A percentile compares a stretch with the other conserved stretches of the same genome.
phyloP scores from a whole-genome alignment of 2,797 vertebrate genomes.

The Paedocypris micromegethes region DNA sequence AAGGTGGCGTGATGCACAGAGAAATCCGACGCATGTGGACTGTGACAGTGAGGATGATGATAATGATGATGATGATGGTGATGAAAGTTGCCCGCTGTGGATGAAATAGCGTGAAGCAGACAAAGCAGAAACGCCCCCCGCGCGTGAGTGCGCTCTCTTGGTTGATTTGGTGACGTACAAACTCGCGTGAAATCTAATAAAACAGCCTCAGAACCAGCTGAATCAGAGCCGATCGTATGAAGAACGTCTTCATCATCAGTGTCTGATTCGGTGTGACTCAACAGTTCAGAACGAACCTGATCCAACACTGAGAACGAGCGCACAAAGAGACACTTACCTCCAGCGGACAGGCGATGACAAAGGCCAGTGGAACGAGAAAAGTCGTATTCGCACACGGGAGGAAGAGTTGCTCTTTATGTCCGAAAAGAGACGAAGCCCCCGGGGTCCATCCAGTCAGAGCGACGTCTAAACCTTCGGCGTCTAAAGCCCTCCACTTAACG shows the following conservation, averaged over 20 bases:
- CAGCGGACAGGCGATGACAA: conserved; percentile 19
- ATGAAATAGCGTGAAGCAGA: conserved; percentile 37
- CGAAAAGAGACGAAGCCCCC: conserved; percentile 3
- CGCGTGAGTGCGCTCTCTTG: conserved; percentile 22
- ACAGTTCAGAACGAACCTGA: too few species aligned
- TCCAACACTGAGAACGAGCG: not conserved
- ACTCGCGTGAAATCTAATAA: conserved; percentile 3
- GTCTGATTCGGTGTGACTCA: too few species aligned
- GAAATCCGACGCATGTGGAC: not conserved
- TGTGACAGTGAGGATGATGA: not conserved
- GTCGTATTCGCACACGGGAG: not conserved
- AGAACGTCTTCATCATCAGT: too few species aligned
- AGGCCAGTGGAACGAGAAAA: conserved; percentile 1
- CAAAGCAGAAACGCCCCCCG: conserved; percentile 51
- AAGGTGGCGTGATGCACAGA: not conserved
- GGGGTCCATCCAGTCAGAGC: not conserved
- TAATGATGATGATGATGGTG: conserved; percentile 8
- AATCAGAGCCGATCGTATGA: too few species aligned
- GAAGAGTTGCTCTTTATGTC: conserved; percentile 32
- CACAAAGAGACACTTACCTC: conserved; percentile 39
- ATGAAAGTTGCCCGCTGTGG: conserved; percentile 30
- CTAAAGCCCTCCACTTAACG: conserved; percentile 20
- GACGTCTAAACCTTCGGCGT: conserved; percentile 28
- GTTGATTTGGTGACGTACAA: conserved; percentile 15
- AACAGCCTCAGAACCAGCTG: too few species aligned